These are phyloP conservation scores for Aphelenchoides bicaudatus DNA, from an alignment of 2,888 invertebrate species.

Conservation along the genomic window DNA sequence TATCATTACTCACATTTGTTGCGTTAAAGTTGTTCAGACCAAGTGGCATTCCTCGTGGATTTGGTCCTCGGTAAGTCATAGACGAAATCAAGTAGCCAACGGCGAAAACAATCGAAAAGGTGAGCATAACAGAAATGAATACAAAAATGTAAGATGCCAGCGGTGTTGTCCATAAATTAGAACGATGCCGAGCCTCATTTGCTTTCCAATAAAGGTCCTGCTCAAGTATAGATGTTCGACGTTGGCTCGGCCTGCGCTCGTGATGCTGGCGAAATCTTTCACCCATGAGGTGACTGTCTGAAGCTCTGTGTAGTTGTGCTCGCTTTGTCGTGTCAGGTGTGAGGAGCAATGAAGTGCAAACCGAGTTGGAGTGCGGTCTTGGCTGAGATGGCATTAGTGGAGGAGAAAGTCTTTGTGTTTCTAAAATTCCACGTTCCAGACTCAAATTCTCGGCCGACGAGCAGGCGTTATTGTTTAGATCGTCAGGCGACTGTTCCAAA, in stretches of 20 bases:
- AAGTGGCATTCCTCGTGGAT: no score
- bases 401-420: no score
- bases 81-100: conserved; percentile 35
- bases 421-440: no score
- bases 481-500: no score
- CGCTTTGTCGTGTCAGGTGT: conserved; percentile 4
- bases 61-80: conserved; percentile 24
- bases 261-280: conserved; percentile 6
- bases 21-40: no score
- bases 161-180: no score
- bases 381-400: background rate
- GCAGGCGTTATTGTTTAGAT: no score
- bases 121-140: conserved; percentile 33
- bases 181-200: conserved; percentile 3
- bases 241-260: background rate
- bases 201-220: background rate
- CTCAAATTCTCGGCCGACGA: no score
- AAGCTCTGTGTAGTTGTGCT: conserved; percentile 14
- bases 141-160: conserved; percentile 36
- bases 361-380: conserved; percentile 15
- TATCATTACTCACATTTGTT: no score
- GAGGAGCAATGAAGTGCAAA: conserved; percentile 5
- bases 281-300: conserved; percentile 12
- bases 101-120: conserved; percentile 34
- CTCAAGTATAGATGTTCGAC: background rate